phyloP scores from a whole-genome alignment of 2,113 vertebrate genomes.

The Lepidothrix coronata region DNA sequence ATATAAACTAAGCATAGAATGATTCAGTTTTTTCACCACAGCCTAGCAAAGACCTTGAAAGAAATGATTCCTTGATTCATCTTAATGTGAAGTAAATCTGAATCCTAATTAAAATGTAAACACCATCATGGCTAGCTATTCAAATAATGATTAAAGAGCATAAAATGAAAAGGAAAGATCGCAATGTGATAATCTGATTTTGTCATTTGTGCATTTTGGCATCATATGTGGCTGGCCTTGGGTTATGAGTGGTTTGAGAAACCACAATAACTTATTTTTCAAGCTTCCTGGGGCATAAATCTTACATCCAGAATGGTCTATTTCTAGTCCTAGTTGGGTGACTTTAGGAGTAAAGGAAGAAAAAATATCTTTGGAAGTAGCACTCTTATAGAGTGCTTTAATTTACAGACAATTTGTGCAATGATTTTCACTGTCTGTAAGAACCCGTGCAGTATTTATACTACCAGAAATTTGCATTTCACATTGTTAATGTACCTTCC shows the following conservation, averaged over 20 bases:
- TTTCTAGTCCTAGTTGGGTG: background rate
- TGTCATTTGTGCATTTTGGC: background rate
- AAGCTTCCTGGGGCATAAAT: background rate
- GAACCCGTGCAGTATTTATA: background rate
- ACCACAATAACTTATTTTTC: background rate
- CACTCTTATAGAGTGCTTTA: background rate
- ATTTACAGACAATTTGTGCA: background rate
- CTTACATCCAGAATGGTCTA: background rate
- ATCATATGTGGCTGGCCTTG: background rate
- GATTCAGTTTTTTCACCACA: background rate
- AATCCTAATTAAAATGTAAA: background rate
- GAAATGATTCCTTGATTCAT: background rate
- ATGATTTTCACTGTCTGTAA: background rate
- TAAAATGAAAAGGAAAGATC: background rate
- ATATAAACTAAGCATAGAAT: background rate
- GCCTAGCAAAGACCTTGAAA: background rate
- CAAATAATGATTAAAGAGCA: background rate
- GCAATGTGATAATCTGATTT: background rate
- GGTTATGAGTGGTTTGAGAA: background rate
- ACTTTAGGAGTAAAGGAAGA: background rate
- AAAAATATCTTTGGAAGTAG: background rate
- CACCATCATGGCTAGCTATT: background rate
- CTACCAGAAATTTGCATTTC: background rate
- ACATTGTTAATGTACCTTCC: background rate
- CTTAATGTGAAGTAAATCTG: background rate